phyloP scores from a whole-genome alignment of 1,140 invertebrate species.

The Atta texana region DNA sequence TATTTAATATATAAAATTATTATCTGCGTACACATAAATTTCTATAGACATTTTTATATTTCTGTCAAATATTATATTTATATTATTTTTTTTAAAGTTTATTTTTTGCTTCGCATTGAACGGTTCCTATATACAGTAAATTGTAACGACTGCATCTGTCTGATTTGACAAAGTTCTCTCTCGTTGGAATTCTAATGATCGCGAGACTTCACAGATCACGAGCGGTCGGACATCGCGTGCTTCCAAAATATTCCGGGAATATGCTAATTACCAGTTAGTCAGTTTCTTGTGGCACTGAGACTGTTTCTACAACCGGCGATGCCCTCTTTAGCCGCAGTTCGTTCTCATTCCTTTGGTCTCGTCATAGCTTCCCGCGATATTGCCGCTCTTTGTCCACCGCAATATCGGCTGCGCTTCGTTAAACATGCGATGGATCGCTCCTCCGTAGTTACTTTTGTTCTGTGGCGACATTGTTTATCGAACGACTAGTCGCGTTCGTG shows the following conservation, averaged over 20 bases:
- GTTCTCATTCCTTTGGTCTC: constrained; percentile 55
- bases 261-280: constrained; percentile 79
- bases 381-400: constrained; percentile 49
- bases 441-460: constrained; percentile 61
- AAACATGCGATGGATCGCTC: constrained; percentile 66
- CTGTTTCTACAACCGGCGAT: constrained; percentile 72
- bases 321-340: constrained; percentile 39
- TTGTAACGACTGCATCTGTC: constrained; percentile 39
- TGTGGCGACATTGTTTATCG: constrained; percentile 56
- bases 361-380: constrained; percentile 65
- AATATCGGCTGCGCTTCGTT: constrained; percentile 50
- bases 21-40: background rate
- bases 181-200: constrained; percentile 68
- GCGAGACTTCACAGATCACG: constrained; percentile 57
- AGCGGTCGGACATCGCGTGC: constrained; percentile 77
- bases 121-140: background rate
- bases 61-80: background rate
- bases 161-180: constrained; percentile 41
- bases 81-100: background rate
- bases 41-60: background rate
- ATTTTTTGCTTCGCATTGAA: background rate
- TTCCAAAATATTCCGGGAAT: constrained; percentile 78
- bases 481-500: constrained; percentile 38
- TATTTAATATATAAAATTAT: background rate
- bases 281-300: constrained; percentile 76